Evolutionary conservation across 2,113 vertebrate genomes (phyloP).

Genomic region (Penelope pileata): DNA sequence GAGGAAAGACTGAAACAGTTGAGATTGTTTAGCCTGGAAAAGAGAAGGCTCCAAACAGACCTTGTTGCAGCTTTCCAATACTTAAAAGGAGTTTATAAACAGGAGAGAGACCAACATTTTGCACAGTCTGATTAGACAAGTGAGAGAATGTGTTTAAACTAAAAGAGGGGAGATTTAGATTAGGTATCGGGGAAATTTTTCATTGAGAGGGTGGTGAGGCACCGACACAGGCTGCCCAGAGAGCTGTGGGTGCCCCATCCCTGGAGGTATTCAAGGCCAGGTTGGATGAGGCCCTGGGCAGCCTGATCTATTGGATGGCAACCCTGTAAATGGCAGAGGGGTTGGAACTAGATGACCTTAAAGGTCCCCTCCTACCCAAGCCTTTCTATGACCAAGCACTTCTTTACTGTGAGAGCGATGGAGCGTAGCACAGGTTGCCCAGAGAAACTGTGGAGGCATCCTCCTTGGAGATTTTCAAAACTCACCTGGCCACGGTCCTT

Average conservation of each 20-base stretch:
- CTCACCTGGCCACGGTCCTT: not conserved
- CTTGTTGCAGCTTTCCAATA: too few species aligned
- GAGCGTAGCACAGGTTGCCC: not conserved
- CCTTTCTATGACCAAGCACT: not conserved
- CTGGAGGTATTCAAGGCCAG: not conserved
- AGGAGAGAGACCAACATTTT: too few species aligned
- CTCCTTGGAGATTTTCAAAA: not conserved
- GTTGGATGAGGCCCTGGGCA: not conserved
- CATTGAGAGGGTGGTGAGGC: not conserved
- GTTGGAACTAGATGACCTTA: not conserved
- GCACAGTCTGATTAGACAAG: too few species aligned
- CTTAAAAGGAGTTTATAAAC: too few species aligned
- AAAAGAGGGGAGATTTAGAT: too few species aligned
- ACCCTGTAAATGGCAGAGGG: not conserved
- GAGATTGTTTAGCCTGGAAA: too few species aligned
- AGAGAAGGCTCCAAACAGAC: too few species aligned
- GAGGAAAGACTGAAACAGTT: too few species aligned
- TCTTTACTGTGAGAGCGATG: not conserved
- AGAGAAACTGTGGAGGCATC: not conserved
- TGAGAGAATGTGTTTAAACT: too few species aligned
- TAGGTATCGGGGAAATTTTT: not conserved
- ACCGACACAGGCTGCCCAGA: not conserved
- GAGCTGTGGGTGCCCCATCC: not conserved
- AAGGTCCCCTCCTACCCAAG: not conserved
- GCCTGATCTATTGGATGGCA: not conserved